These are phyloP conservation scores for Illadopsis cleaveri DNA, from an alignment of 2,113 vertebrate genomes.

Conservation along the genomic window DNA sequence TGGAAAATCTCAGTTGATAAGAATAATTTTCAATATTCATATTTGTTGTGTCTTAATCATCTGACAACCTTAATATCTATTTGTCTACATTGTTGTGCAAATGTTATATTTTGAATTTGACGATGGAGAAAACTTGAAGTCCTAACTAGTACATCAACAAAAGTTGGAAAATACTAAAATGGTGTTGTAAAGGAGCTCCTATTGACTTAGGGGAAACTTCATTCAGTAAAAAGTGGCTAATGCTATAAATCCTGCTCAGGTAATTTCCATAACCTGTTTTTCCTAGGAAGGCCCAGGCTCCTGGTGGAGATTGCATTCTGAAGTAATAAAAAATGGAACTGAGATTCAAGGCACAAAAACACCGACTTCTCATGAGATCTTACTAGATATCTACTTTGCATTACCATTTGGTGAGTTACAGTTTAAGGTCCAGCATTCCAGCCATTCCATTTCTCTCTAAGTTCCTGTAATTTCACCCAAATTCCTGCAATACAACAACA, in stretches of 20 bases:
- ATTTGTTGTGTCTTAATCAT: neutral
- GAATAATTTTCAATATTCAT: neutral
- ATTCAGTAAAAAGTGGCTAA: neutral
- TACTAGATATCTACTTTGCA: constrained; percentile 67
- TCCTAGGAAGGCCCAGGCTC: constrained; percentile 66
- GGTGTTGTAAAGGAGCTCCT: neutral
- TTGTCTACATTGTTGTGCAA: neutral
- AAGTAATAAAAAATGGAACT: constrained; percentile 48
- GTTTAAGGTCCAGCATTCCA: neutral
- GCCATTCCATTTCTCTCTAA: neutral
- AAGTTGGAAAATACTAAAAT: neutral
- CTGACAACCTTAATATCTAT: neutral
- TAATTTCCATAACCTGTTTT: neutral
- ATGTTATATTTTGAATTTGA: neutral
- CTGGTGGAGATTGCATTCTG: constrained; percentile 69
- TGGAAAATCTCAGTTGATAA: neutral
- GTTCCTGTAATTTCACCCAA: neutral
- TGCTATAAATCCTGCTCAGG: neutral
- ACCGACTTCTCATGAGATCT: constrained; percentile 59
- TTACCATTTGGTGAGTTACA: constrained; percentile 57
- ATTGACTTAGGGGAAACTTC: neutral
- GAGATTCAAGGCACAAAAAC: constrained; percentile 64
- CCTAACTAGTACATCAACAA: neutral
- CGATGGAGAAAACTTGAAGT: neutral
- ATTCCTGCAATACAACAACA: neutral